Evolutionary conservation across 1,140 invertebrate species (phyloP), one percentile per base, ranked within the genome.

Genomic region (Diabrotica undecimpunctata): DNA sequence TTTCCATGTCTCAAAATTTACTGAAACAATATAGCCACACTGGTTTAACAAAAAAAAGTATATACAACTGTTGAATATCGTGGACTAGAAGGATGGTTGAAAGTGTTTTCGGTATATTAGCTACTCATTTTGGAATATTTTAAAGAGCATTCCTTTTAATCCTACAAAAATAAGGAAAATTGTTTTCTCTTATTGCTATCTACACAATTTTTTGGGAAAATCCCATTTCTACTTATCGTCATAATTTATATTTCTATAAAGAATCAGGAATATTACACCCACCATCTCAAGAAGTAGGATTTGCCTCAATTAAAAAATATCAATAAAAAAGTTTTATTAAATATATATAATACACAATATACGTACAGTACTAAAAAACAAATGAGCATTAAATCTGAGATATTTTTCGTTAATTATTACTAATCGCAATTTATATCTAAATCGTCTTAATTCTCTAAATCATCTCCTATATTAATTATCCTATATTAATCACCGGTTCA

Each of bases 1-100:
- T 83, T 72, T 70, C 77, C 12, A 46, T 46, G 39, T 46, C 39
- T 46, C 39, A 46, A 46, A 46, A 46, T 46, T 46, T 46, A 46
- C 7, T 46, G 39, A 46, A 46, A 46, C 39, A 8, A 46, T 46
- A 46, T 46, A 46, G 39, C 39, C 39, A 46, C 7, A 46, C 39
- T 46, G 39, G 39, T 8, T 46, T 46, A 46, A 46, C 39, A 46
- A 46, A 46, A 46, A 46, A 46, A 46, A 46, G 7, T 8, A 46
- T 46, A 46, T 46, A 10, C 39, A 8, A 56, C 35, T 56, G 36
- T 35, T 11, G 54, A 35, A 56, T 56, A 56, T 25, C 13, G 13
- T 11, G 2, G 35, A 35, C 54, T 35, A 13, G 36, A 13, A 13
- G 1, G 36, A 38, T 14, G 13, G 25, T 56, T 13, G 54, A 56